These are phyloP conservation scores for Ephialtes manifestator DNA, from an alignment of 2,888 invertebrate genomes.

Conservation along the genomic window DNA sequence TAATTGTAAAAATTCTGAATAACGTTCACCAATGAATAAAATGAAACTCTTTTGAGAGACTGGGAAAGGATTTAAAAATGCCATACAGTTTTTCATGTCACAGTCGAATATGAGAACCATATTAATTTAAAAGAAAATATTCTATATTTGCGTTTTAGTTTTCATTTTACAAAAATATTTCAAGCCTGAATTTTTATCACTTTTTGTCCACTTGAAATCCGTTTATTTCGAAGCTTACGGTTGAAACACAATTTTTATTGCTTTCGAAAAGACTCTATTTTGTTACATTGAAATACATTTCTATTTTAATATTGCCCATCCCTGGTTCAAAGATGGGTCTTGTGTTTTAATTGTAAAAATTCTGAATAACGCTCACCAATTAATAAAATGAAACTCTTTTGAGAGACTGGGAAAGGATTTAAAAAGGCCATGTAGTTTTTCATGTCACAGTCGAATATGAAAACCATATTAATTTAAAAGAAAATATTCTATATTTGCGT, in stretches of 20 bases:
- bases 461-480: neutral
- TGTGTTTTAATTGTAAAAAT: neutral
- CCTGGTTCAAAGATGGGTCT: neutral
- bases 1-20: neutral
- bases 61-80: neutral
- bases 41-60: neutral
- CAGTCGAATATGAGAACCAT: too few relatives aligned
- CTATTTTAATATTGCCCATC: too few relatives aligned
- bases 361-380: neutral
- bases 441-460: neutral
- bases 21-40: neutral
- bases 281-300: neutral
- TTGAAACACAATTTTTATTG: neutral
- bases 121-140: neutral
- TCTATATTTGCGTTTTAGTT: neutral
- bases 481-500: neutral
- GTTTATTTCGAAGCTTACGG: neutral
- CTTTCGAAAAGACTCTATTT: conserved; percentile 20
- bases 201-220: neutral
- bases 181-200: neutral
- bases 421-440: neutral
- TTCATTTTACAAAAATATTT: neutral
- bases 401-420: neutral
- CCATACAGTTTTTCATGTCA: too few relatives aligned
- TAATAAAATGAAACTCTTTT: neutral